phyloP scores from a whole-genome alignment of 2,888 invertebrate genomes.

The Dynastes hyllus region DNA sequence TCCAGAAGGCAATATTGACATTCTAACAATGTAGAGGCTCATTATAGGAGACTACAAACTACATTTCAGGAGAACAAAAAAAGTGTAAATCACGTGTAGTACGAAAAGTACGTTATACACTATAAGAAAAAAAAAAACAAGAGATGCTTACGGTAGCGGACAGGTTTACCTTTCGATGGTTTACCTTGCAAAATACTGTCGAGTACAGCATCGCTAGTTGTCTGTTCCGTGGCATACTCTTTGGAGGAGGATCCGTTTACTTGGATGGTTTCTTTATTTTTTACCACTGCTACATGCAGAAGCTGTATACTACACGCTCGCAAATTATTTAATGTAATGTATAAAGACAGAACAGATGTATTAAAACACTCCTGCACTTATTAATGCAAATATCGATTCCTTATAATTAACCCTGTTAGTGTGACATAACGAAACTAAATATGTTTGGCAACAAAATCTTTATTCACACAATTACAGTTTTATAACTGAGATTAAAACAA shows the following conservation, averaged over 20 bases:
- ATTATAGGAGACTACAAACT: slow-evolving; percentile 32
- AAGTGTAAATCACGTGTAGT: slow-evolving; percentile 11
- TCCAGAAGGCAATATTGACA: slow-evolving; percentile 31
- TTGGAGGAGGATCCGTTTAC: slow-evolving; percentile 63
- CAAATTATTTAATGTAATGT: slow-evolving; percentile 26
- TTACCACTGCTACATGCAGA: slow-evolving; percentile 64
- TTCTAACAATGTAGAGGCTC: slow-evolving; percentile 14
- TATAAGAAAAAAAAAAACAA: slow-evolving; percentile 4
- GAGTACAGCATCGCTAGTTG: slow-evolving; percentile 60
- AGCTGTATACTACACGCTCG: slow-evolving; percentile 52
- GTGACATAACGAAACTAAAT: too few relatives aligned
- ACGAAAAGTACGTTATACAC: slow-evolving; percentile 16
- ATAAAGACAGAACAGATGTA: slow-evolving; percentile 30
- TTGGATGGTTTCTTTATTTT: slow-evolving; percentile 62
- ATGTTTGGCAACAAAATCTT: too few relatives aligned
- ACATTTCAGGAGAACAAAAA: slow-evolving; percentile 23
- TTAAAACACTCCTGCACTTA: not conserved
- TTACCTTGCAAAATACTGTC: slow-evolving; percentile 60
- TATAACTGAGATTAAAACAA: too few relatives aligned
- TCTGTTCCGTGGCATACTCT: slow-evolving; percentile 61
- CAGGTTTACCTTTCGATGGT: slow-evolving; percentile 55
- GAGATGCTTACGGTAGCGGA: slow-evolving; percentile 43
- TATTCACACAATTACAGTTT: too few relatives aligned
- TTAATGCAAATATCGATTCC: too few relatives aligned
- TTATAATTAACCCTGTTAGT: not conserved